These are phyloP conservation scores for Sturnus vulgaris DNA, from an alignment of 2,113 vertebrate genomes.

Conservation along the genomic window DNA sequence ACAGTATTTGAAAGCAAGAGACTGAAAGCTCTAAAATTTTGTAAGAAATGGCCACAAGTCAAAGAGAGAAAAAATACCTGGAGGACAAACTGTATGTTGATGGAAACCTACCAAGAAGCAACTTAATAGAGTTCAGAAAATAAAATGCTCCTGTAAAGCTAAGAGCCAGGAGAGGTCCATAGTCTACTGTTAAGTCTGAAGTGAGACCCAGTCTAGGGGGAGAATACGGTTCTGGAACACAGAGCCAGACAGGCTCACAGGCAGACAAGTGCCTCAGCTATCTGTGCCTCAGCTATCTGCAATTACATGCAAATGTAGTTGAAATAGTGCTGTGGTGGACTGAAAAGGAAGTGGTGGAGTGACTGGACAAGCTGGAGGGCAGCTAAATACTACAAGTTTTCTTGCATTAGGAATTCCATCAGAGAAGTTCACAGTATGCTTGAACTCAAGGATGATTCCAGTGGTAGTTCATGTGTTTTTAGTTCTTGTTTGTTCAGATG, in stretches of 20 bases:
- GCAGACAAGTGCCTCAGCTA: not conserved
- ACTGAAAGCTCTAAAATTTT: not conserved
- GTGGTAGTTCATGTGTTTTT: not conserved
- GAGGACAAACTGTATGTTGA: fast-evolving
- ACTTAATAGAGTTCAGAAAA: not conserved
- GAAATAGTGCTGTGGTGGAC: not conserved
- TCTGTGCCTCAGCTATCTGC: not conserved
- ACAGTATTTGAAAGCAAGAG: not conserved
- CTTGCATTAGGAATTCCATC: not conserved
- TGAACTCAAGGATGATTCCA: not conserved
- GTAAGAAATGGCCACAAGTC: not conserved
- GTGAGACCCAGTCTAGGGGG: not conserved
- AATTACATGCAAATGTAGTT: not conserved
- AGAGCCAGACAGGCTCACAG: too few species aligned
- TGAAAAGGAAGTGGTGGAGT: not conserved
- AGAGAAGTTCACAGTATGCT: not conserved
- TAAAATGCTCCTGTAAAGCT: not conserved
- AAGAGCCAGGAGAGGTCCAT: not conserved
- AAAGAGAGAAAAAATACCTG: too few species aligned
- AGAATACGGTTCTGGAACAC: not conserved
- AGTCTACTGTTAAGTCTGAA: not conserved
- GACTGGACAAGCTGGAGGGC: not conserved
- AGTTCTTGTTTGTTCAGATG: not conserved
- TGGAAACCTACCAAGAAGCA: not conserved
- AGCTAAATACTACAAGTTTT: not conserved